Conservation (phyloP, 1,140 invertebrate genomes). For the Conus betulinus region DNA sequence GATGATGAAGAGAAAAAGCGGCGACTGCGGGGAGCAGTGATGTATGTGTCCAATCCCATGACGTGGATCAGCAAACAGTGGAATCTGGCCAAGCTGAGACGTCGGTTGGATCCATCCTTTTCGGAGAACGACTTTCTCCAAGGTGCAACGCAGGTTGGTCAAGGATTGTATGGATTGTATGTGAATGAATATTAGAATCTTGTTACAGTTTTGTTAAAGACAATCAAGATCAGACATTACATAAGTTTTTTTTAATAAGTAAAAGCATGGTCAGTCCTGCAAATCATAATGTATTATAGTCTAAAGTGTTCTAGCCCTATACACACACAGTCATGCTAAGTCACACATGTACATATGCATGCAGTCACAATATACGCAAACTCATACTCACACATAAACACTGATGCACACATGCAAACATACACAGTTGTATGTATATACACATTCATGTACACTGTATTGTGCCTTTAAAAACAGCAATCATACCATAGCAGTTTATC, state of each 20-base stretch:
- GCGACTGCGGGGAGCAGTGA: neutral
- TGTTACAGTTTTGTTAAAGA: too few relatives aligned
- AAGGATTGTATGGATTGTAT: too few relatives aligned
- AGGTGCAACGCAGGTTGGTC: neutral
- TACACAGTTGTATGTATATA: too few relatives aligned
- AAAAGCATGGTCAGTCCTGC: too few relatives aligned
- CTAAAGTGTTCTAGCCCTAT: too few relatives aligned
- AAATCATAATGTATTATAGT: too few relatives aligned
- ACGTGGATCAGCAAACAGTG: slow-evolving; percentile 5
- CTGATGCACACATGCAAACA: neutral
- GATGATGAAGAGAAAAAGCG: slow-evolving; percentile 15
- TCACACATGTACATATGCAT: too few relatives aligned
- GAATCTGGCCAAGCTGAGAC: neutral
- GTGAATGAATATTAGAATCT: too few relatives aligned
- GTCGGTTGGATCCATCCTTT: neutral
- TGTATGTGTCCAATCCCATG: slow-evolving; percentile 18
- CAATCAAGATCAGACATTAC: too few relatives aligned
- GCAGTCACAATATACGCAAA: neutral
- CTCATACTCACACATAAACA: neutral
- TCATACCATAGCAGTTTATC: too few relatives aligned
- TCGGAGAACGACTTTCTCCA: neutral
- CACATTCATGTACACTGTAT: neutral
- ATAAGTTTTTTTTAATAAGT: too few relatives aligned
- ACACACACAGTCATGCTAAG: too few relatives aligned
- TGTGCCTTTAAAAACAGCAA: neutral